phyloP scores from a whole-genome alignment of 2,113 vertebrate species.

The Strigops habroptila region DNA sequence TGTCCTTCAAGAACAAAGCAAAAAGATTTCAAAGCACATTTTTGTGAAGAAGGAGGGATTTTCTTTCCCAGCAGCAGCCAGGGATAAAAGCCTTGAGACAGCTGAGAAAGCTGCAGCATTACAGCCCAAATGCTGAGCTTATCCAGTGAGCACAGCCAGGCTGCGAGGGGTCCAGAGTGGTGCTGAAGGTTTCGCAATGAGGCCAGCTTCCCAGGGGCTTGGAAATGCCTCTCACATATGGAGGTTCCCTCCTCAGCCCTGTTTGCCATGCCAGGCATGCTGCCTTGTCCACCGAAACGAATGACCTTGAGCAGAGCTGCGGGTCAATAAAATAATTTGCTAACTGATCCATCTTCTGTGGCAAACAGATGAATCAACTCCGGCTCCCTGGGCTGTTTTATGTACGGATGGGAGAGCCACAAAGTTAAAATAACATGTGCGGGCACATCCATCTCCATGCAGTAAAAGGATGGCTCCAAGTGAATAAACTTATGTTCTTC shows the following conservation, averaged over 20 bases:
- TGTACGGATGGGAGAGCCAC: conserved; percentile 47
- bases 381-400: conserved; percentile 33
- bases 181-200: rapidly evolving
- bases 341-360: conserved; percentile 46
- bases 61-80: conserved; percentile 4
- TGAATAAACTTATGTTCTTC: not conserved
- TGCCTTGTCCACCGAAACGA: conserved; percentile 40
- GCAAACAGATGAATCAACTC: conserved; percentile 32
- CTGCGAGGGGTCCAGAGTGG: not conserved
- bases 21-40: not conserved
- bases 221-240: not conserved
- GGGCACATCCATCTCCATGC: not conserved
- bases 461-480: not conserved
- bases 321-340: conserved; percentile 59
- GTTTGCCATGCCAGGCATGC: conserved; percentile 20
- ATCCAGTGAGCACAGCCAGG: not conserved
- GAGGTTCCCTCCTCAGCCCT: conserved; percentile 21
- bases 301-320: conserved; percentile 46
- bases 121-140: not conserved
- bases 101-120: not conserved
- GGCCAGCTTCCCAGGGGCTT: not conserved
- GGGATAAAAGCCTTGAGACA: conserved; percentile 2
- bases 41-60: not conserved
- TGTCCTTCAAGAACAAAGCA: not conserved
- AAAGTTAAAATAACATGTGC: not conserved